Evolutionary conservation across 2,888 invertebrate genomes (phyloP), one percentile per base, ranked within the genome.

Genomic region (Eupithecia tripunctaria): DNA sequence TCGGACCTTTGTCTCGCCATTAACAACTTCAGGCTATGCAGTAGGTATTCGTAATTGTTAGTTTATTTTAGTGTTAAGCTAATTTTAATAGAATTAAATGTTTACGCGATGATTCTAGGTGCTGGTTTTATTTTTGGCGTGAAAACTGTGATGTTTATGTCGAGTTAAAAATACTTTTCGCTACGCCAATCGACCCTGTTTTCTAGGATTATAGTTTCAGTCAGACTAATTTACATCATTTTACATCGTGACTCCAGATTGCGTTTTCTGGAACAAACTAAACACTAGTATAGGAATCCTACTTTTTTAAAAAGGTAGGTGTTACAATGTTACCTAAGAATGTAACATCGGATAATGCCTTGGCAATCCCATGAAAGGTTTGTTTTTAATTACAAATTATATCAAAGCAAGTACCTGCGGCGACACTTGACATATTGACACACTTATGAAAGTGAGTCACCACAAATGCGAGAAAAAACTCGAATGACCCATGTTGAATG

Each of bases 361-460:
- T 80, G 79, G 66, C 60, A 60, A 73, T 73, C 74, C 79, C 78
- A 74, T 73, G 74, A 75, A 79, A 68, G 76, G 79, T 68, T 70
- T 71, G 67, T 73, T 78, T 79, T 74, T 77, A 75, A 78, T 78
- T 75, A 77, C 78, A 76, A 78, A 75, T 75, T 71, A 73, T 64
- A 71, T 73, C 67, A 74, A 72, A 72, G 75, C 71, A 56, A 5
- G 56, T 56, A 25, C 27, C 63, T 67, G 69, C 70, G 76, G 76
- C 76, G 79, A 70, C 76, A 76, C 73, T 77, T 81, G 80, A 80
- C 81, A 81, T 74, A 76, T 73, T 84, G 83, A 83, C 82, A 81
- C 82, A 82, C 67, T 80, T 78, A 71, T 84, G 83, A 85, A 25
- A 59, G 68, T 80, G 78, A 80, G 79, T 88, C 86, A 86, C 71